A percentile compares a stretch with the other conserved stretches of the same genome.
Conservation (phyloP, 1,140 invertebrate species). For the Andricus grossulariae region DNA sequence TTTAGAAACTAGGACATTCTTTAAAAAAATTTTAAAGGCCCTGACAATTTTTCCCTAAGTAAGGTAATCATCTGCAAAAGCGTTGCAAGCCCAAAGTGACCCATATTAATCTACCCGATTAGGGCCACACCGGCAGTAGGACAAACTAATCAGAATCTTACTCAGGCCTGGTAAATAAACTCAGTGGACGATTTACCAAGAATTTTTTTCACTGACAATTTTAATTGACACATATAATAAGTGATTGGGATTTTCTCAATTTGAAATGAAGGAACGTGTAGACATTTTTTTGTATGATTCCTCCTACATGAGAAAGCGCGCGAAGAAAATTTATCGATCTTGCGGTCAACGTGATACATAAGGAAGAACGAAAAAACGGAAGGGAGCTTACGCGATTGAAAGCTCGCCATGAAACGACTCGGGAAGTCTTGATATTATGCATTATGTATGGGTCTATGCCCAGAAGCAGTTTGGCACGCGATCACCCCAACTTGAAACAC, state of each 20-base stretch:
- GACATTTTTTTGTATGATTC: constrained; percentile 35
- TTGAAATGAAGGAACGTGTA: background rate
- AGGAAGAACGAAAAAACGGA: constrained; percentile 46
- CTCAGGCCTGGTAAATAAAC: too few species aligned
- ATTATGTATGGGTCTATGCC: constrained; percentile 71
- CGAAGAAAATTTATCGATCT: constrained; percentile 62
- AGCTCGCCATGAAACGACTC: constrained; percentile 70
- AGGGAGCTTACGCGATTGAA: constrained; percentile 67
- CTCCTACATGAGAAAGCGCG: constrained; percentile 33
- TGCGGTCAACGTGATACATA: constrained; percentile 42
- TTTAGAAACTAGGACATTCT: too few species aligned
- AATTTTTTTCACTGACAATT: too few species aligned
- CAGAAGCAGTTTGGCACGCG: constrained; percentile 68
- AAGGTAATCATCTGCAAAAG: too few species aligned
- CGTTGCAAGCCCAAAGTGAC: too few species aligned
- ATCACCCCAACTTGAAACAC: constrained; percentile 48
- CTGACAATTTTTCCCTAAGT: too few species aligned
- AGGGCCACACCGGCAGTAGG: too few species aligned
- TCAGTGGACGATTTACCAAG: too few species aligned
- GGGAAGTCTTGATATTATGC: constrained; percentile 69
- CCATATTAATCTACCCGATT: too few species aligned
- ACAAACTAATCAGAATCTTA: too few species aligned
- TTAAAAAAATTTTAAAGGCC: too few species aligned
- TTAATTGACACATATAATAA: constrained; percentile 30
- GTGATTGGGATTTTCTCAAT: constrained; percentile 31